These are phyloP conservation scores for Phoxinus dragarum DNA, from an alignment of 2,797 vertebrate species.

Conservation along the genomic window DNA sequence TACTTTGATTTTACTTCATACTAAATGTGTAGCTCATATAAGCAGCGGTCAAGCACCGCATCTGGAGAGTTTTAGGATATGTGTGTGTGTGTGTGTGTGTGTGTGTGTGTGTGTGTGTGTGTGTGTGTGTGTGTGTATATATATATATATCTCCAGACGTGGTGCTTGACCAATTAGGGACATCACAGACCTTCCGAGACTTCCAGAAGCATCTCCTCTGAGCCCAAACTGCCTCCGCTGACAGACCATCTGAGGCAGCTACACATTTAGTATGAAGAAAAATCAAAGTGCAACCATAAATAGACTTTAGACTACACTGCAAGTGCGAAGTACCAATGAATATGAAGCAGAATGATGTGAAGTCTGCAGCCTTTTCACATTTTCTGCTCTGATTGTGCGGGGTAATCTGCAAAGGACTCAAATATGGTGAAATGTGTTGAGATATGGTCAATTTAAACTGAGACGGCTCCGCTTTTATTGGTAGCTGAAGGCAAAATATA, in stretches of 20 bases:
- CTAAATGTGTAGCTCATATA: background rate
- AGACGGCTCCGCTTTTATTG: background rate
- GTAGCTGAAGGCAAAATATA: background rate
- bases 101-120: too few species aligned
- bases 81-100: too few species aligned
- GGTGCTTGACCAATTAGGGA: background rate
- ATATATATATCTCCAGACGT: background rate
- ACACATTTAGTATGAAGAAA: background rate
- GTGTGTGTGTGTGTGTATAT: too few species aligned
- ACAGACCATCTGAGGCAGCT: background rate
- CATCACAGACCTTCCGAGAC: conserved; percentile 19
- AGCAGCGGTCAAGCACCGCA: too few species aligned
- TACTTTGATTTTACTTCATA: background rate
- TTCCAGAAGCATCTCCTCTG: background rate
- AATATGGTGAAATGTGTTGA: background rate
- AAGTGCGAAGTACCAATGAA: background rate
- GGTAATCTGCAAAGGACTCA: background rate
- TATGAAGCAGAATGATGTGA: background rate
- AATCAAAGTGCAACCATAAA: conserved; percentile 18
- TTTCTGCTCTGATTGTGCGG: conserved; percentile 8
- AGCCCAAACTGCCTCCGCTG: background rate
- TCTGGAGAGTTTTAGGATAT: too few species aligned
- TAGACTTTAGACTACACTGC: conserved; percentile 3
- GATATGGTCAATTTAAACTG: conserved; percentile 4
- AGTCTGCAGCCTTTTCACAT: background rate